Percentiles rank a stretch among this genome's conserved stretches.
phyloP scores from a whole-genome alignment of 2,113 vertebrate genomes.

The Cynocephalus volans region DNA sequence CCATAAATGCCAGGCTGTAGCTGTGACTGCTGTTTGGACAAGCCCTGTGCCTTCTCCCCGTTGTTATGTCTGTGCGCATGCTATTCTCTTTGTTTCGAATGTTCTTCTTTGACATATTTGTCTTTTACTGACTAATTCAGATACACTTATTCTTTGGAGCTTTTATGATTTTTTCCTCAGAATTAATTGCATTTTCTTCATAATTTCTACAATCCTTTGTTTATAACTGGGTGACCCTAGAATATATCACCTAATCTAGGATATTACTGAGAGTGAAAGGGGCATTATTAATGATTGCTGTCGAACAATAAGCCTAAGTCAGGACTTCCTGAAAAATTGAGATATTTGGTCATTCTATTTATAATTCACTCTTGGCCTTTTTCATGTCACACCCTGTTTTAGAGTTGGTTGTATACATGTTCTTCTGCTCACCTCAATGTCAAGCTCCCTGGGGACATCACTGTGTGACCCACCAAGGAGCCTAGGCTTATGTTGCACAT shows the following conservation, averaged over 20 bases:
- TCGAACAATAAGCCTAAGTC: background rate
- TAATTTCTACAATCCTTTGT: background rate
- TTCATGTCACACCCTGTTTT: background rate
- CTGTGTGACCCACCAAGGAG: background rate
- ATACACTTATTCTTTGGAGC: background rate
- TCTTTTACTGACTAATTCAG: background rate
- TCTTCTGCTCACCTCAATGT: background rate
- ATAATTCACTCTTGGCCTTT: background rate
- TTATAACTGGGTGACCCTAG: background rate
- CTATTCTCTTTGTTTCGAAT: background rate
- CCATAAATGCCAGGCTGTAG: background rate
- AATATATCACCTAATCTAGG: background rate
- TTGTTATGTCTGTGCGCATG: background rate
- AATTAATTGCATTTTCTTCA: slow-evolving; percentile 36
- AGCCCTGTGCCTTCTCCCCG: background rate
- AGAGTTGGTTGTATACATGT: background rate
- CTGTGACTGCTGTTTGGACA: background rate
- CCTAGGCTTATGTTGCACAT: background rate
- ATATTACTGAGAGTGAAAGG: background rate
- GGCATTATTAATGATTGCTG: background rate
- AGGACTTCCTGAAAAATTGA: background rate
- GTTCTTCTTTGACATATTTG: background rate
- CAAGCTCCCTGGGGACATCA: background rate
- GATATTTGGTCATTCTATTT: background rate
- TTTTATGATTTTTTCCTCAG: background rate